These are phyloP conservation scores for Rhabdomys dilectus DNA, from an alignment of 2,113 vertebrate species.

Conservation along the genomic window DNA sequence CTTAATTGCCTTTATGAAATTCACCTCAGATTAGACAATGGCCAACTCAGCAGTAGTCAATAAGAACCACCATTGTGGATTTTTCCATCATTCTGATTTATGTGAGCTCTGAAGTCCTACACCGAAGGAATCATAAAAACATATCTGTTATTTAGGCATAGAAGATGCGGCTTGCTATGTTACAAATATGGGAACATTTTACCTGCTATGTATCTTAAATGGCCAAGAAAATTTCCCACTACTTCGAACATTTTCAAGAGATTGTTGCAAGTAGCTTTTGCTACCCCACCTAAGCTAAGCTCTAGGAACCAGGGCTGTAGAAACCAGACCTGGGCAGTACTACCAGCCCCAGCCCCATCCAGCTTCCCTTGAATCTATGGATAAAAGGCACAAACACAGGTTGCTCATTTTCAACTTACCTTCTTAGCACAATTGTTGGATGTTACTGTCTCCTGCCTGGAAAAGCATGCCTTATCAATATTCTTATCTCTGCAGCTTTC, in stretches of 20 bases:
- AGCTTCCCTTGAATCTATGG: no score
- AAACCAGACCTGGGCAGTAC: no score
- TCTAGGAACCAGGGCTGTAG: no score
- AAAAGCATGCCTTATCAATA: no score
- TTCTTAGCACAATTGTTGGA: no score
- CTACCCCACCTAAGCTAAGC: no score
- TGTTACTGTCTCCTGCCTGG: no score
- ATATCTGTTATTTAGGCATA: neutral
- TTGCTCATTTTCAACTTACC: no score
- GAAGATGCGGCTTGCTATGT: neutral
- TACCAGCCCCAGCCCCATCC: no score
- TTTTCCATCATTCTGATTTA: neutral
- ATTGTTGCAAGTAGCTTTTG: neutral
- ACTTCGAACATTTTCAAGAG: neutral
- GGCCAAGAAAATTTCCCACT: neutral
- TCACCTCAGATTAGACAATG: neutral
- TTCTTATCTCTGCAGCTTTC: no score
- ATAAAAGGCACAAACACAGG: no score
- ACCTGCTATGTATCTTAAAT: neutral
- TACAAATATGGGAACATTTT: constrained; percentile 17
- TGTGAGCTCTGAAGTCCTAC: neutral
- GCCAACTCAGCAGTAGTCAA: neutral
- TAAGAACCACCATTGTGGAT: neutral
- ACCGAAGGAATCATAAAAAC: neutral
- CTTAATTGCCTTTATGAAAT: neutral